A percentile compares a stretch with the other conserved stretches of the same genome.
phyloP scores from a whole-genome alignment of 1,140 invertebrate species.

The Trichogramma pretiosum region DNA sequence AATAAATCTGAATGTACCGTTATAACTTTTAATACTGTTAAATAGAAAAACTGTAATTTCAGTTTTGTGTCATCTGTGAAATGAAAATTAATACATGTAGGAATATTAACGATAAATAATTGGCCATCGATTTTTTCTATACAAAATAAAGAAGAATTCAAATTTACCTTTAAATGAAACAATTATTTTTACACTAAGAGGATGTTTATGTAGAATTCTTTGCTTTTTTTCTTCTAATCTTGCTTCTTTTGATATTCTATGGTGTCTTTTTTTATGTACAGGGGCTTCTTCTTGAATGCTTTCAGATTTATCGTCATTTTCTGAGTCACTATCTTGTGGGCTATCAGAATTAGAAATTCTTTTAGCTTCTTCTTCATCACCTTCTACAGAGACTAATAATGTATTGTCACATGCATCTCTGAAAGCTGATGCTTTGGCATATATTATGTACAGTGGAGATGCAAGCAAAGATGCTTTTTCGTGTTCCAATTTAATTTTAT shows the following conservation, averaged over 20 bases:
- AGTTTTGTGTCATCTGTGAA: constrained; percentile 48
- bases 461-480: constrained; percentile 68
- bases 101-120: not conserved
- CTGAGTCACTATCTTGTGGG: constrained; percentile 56
- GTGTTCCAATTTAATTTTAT: constrained; percentile 67
- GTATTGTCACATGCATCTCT: constrained; percentile 62
- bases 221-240: constrained; percentile 59
- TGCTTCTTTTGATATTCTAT: constrained; percentile 49
- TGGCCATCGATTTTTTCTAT: too few species aligned
- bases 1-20: constrained; percentile 54
- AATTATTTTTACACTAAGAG: constrained; percentile 57
- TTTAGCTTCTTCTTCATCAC: constrained; percentile 74
- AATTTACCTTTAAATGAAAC: constrained; percentile 48
- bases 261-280: constrained; percentile 54
- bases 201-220: constrained; percentile 64
- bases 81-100: constrained; percentile 9
- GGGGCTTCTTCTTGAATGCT: constrained; percentile 44
- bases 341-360: constrained; percentile 53
- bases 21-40: constrained; percentile 53
- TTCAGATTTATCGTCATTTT: constrained; percentile 49
- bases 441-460: constrained; percentile 77
- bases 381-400: constrained; percentile 55
- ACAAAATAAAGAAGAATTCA: not conserved
- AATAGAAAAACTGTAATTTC: constrained; percentile 53
- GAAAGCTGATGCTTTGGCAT: constrained; percentile 77